Conservation (phyloP, 2,888 invertebrate genomes). For the Salticus scenicus region DNA sequence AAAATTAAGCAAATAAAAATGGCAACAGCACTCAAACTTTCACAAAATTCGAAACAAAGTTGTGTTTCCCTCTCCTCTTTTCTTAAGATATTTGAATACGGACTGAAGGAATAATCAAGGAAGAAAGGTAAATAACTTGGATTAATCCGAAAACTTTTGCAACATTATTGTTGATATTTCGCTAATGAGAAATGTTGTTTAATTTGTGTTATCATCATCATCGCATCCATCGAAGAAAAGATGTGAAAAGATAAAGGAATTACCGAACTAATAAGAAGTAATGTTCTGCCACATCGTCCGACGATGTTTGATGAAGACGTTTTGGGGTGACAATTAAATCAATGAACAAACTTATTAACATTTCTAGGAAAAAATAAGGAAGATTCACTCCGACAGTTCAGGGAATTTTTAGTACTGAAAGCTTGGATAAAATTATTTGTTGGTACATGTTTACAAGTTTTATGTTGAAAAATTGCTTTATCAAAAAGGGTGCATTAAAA, state of each 20-base stretch:
- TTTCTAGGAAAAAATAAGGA: too few species aligned
- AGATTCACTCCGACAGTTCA: too few species aligned
- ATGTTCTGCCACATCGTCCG: not conserved
- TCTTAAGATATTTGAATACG: conserved; percentile 5
- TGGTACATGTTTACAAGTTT: too few species aligned
- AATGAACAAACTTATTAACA: too few species aligned
- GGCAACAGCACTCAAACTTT: conserved; percentile 6
- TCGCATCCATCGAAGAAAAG: not conserved
- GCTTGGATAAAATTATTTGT: too few species aligned
- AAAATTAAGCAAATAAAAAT: conserved; percentile 19
- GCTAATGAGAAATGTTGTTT: conserved; percentile 12
- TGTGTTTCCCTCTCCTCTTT: not conserved
- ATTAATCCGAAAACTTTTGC: conserved; percentile 12
- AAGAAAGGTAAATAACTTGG: conserved; percentile 3
- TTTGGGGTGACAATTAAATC: too few species aligned
- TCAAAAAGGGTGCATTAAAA: too few species aligned
- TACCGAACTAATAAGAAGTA: not conserved
- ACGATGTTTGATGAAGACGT: not conserved
- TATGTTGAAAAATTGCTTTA: too few species aligned
- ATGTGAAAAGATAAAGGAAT: conserved; percentile 3
- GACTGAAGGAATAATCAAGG: not conserved
- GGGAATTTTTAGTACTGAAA: too few species aligned
- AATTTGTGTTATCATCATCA: conserved; percentile 1
- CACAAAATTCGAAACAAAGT: not conserved
- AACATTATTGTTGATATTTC: conserved; percentile 8